Evolutionary conservation across 1,140 invertebrate genomes (phyloP).

Genomic region (Drosophila trapezifrons): DNA sequence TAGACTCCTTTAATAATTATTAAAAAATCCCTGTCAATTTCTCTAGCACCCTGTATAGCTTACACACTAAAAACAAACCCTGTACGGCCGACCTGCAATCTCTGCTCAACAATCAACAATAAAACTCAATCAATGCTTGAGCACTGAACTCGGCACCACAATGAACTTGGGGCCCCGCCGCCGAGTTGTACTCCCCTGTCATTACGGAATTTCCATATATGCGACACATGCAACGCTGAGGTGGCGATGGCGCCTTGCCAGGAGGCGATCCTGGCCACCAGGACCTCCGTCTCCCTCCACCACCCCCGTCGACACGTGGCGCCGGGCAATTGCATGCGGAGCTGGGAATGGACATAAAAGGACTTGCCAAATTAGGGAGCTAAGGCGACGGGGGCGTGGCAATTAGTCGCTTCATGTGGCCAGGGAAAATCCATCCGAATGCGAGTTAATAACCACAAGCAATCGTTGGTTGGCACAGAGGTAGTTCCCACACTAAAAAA

Average conservation of each 20-base stretch:
- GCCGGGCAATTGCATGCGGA: constrained; percentile 33
- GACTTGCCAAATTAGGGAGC: constrained; percentile 32
- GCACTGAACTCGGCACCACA: constrained; percentile 48
- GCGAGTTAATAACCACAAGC: constrained; percentile 58
- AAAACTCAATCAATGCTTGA: constrained; percentile 64
- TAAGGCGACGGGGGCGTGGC: constrained; percentile 37
- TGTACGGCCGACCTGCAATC: constrained; percentile 49
- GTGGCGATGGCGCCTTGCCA: neutral
- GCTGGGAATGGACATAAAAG: constrained; percentile 25
- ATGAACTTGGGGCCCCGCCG: constrained; percentile 36
- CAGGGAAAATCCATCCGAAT: constrained; percentile 61
- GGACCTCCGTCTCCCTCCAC: neutral
- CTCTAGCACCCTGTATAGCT: constrained; percentile 15
- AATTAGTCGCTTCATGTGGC: constrained; percentile 53
- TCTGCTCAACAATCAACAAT: constrained; percentile 58
- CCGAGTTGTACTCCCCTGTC: constrained; percentile 54
- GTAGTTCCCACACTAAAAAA: constrained; percentile 60
- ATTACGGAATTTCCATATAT: constrained; percentile 75
- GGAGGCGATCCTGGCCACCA: constrained; percentile 3
- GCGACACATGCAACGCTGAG: constrained; percentile 61
- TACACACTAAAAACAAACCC: constrained; percentile 3
- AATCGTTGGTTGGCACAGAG: constrained; percentile 27
- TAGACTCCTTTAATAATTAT: no score
- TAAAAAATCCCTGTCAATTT: neutral
- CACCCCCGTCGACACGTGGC: constrained; percentile 27